These are phyloP conservation scores for Parazoanthus darwini DNA, from an alignment of 92 coral and sea anemone species.

Conservation along the genomic window DNA sequence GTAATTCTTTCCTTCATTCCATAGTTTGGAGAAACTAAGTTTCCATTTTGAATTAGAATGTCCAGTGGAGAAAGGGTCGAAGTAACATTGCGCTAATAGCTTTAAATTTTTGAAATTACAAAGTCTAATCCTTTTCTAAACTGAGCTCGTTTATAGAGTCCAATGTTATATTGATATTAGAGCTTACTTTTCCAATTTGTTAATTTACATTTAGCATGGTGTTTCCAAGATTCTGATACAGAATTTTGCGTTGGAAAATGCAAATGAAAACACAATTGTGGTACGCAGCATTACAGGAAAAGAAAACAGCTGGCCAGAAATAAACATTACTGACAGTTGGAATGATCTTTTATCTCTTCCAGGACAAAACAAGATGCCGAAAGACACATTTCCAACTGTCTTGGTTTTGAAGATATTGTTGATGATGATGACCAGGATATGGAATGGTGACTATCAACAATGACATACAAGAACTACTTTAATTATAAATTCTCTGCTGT, in stretches of 20 bases:
- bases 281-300: not conserved
- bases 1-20: too few relatives aligned
- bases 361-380: conserved; percentile 29
- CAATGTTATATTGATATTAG: too few relatives aligned
- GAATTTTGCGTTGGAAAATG: not conserved
- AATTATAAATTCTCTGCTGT: too few relatives aligned
- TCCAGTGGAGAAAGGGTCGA: too few relatives aligned
- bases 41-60: too few relatives aligned
- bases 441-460: not conserved
- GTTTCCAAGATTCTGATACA: not conserved
- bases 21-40: too few relatives aligned
- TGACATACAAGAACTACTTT: too few relatives aligned
- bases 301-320: not conserved
- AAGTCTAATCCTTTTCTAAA: too few relatives aligned
- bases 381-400: conserved; percentile 28
- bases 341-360: not conserved
- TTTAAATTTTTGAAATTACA: too few relatives aligned
- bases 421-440: conserved; percentile 8
- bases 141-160: too few relatives aligned
- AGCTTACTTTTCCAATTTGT: not conserved
- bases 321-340: not conserved
- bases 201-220: too few relatives aligned
- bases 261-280: not conserved
- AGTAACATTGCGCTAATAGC: too few relatives aligned
- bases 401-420: conserved; percentile 1